A percentile compares a stretch with the other conserved stretches of the same genome.
These are phyloP conservation scores for Drosophila obscura DNA, from an alignment of 1,140 invertebrate genomes.

Conservation along the genomic window DNA sequence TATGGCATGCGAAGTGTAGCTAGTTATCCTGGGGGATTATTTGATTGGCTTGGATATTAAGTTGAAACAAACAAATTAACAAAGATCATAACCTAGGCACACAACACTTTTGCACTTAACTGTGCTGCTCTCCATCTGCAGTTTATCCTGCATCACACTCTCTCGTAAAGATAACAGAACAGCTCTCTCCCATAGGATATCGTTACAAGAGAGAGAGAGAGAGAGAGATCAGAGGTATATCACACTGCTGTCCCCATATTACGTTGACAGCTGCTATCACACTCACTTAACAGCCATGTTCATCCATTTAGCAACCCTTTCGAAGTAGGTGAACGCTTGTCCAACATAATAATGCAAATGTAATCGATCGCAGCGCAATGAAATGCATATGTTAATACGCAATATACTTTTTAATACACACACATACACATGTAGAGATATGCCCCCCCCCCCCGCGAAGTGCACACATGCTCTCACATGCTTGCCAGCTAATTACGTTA, in stretches of 20 bases:
- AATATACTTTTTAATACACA: constrained; percentile 13
- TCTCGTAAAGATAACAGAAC: too few species aligned
- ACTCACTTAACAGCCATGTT: too few species aligned
- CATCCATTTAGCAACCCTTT: constrained; percentile 10
- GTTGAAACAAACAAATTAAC: too few species aligned
- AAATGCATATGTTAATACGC: constrained; percentile 44
- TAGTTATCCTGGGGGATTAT: constrained; percentile 12
- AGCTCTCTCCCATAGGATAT: too few species aligned
- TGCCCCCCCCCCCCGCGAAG: too few species aligned
- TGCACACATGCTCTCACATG: constrained; percentile 19
- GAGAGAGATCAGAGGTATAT: neutral
- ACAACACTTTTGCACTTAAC: too few species aligned
- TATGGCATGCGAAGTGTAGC: constrained; percentile 5
- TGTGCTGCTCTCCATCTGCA: too few species aligned
- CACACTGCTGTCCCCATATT: neutral
- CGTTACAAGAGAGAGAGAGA: neutral
- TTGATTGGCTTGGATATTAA: neutral
- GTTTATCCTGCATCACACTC: too few species aligned
- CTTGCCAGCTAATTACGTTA: constrained; percentile 30
- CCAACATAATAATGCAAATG: constrained; percentile 52
- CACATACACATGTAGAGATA: neutral
- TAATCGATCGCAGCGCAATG: constrained; percentile 27
- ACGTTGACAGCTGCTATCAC: constrained; percentile 17
- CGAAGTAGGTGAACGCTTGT: constrained; percentile 44
- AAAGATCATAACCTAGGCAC: too few species aligned